Percentiles rank a stretch among this genome's conserved stretches.
Evolutionary conservation across 2,113 vertebrate genomes (phyloP).

Genomic region (Terrapene triunguis): DNA sequence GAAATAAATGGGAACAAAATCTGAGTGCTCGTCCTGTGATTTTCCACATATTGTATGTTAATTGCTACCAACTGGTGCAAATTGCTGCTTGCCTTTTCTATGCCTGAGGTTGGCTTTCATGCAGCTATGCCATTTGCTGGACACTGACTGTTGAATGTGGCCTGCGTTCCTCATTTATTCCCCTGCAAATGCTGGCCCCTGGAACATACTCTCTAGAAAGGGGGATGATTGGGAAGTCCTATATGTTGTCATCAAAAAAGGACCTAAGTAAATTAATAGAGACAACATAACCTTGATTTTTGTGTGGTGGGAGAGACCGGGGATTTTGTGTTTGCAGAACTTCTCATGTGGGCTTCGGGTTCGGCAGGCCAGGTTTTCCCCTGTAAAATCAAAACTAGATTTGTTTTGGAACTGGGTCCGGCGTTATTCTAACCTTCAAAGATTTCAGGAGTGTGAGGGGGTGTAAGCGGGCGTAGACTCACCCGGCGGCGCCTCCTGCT

Average conservation of each 20-base stretch:
- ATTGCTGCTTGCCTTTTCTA: not conserved
- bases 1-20: not conserved
- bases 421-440: not conserved
- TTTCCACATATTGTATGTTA: not conserved
- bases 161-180: not conserved
- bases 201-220: not conserved
- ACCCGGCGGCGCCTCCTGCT: too few relatives aligned
- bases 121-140: not conserved
- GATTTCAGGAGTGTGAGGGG: not conserved
- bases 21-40: conserved; percentile 18
- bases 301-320: not conserved
- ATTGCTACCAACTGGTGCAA: not conserved
- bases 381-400: not conserved
- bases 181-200: not conserved
- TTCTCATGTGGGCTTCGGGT: not conserved
- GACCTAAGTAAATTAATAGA: not conserved
- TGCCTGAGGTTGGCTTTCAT: not conserved
- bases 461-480: too few relatives aligned
- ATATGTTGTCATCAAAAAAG: not conserved
- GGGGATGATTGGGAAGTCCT: not conserved
- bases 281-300: not conserved
- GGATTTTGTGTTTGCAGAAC: not conserved
- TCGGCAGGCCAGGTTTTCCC: not conserved
- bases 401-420: not conserved
- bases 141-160: not conserved